Evolutionary conservation across 1,140 invertebrate genomes (phyloP), one percentile per base, ranked within the genome.

Genomic region (Centruroides sculpturatus): DNA sequence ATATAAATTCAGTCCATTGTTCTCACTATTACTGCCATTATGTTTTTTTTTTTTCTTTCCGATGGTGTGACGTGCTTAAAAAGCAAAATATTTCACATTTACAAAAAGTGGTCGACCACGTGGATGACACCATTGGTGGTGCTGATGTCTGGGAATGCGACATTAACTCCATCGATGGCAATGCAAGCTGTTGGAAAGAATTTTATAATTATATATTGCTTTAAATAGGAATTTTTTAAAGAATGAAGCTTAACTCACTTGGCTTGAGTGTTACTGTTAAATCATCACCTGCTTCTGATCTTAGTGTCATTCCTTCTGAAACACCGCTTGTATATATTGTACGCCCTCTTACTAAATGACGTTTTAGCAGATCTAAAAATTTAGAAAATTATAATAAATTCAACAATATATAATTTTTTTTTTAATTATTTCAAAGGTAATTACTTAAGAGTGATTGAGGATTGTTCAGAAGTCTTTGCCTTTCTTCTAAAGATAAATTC

Each of bases 41-140:
- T 8, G 1, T 41, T 41, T 41, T 41, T 6, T 41, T 5, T 8
- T 41, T 41, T 41, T 6, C 41, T 6, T 41, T 6, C 3, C 5
- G 5, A 41, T 41, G 8, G 5, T 41, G 1, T 41, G 41, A 41
- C 41, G 41, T 6, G 41, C 41, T 41, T 41, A 6, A 41, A 41
- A 41, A 41, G 41, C 41, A 41, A 8, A 8, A 23, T 41, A 8
- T 6, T 41, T 5, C 41, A 41, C 41, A 6, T 23, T 63, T 34
- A 64, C 48, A 67, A 50, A 47, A 65, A 60, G 34, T 68, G 58
- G 57, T 74, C 70, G 46, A 75, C 69, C 34, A 72, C 67, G 59
- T 75, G 74, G 23, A 75, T 61, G 23, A 75, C 71, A 5, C 73
- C 74, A 63, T 75, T 75, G n/a, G 61, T 68, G 5, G 71, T 67